These are phyloP conservation scores for Rhizomys pruinosus DNA, from an alignment of 2,113 vertebrate genomes.

Conservation along the genomic window DNA sequence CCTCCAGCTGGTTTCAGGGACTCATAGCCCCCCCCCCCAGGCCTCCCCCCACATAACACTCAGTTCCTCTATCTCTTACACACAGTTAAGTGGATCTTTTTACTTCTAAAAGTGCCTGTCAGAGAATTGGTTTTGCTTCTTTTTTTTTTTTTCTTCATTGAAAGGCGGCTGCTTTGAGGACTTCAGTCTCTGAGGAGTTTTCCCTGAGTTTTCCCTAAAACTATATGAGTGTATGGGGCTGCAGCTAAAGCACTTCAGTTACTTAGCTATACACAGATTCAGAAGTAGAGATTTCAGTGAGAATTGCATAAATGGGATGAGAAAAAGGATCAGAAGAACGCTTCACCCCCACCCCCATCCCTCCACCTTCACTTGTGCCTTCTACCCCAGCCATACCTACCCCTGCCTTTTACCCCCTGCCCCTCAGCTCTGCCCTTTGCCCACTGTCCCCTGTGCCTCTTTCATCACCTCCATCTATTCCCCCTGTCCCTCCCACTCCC, in stretches of 20 bases:
- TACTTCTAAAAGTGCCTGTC: neutral
- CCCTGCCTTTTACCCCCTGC: no score
- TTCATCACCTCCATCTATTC: no score
- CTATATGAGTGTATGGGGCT: no score
- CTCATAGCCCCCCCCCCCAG: neutral
- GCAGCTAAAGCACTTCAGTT: conserved; percentile 20
- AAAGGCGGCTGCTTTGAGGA: conserved; percentile 17
- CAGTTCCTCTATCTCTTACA: neutral
- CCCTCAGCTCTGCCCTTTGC: no score
- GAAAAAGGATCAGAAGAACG: neutral
- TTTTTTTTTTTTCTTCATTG: neutral
- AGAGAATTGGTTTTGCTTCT: neutral
- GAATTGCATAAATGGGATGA: neutral
- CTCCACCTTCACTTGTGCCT: no score
- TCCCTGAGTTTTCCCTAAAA: no score
- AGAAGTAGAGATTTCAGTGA: neutral
- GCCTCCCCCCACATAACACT: neutral
- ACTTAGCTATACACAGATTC: neutral
- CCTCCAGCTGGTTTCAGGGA: no score
- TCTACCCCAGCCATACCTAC: no score
- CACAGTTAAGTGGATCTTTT: neutral
- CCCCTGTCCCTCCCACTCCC: neutral
- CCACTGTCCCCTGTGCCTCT: no score
- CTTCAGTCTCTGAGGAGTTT: no score
- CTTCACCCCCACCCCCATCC: neutral